phyloP scores from a whole-genome alignment of 1,140 invertebrate genomes.

The Melipona quadrifasciata region DNA sequence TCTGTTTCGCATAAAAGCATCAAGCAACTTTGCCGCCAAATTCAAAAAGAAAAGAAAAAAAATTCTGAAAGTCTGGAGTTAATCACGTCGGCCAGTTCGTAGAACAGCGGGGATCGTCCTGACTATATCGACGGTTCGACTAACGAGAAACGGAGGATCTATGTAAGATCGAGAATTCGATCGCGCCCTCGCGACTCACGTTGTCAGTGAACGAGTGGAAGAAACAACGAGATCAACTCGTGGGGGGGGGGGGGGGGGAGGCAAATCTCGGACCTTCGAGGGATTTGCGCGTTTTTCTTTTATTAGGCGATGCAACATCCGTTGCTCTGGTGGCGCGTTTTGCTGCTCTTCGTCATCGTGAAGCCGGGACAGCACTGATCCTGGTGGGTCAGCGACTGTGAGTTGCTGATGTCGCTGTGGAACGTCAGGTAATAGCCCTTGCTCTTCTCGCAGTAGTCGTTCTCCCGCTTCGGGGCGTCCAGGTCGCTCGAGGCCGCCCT shows the following conservation, averaged over 20 bases:
- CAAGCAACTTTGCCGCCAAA: no score
- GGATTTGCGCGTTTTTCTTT: background rate
- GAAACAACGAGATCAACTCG: background rate
- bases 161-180: background rate
- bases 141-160: background rate
- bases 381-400: slow-evolving; percentile 69
- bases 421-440: slow-evolving; percentile 19
- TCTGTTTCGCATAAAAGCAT: no score
- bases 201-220: no score
- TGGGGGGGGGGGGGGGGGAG: background rate
- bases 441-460: slow-evolving; percentile 22
- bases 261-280: background rate
- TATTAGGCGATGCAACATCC: slow-evolving; percentile 67
- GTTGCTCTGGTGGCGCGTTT: slow-evolving; percentile 73
- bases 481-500: background rate
- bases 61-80: no score
- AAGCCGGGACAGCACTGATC: slow-evolving; percentile 80
- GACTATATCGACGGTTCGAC: background rate
- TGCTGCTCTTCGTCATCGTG: slow-evolving; percentile 74
- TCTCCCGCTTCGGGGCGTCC: background rate
- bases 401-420: slow-evolving; percentile 64
- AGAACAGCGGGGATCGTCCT: no score
- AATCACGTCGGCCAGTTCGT: no score
- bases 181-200: no score
- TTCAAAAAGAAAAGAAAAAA: no score